Evolutionary conservation across 2,888 invertebrate species (phyloP), one percentile per base, ranked within the genome.

Genomic region (Cactoblastis cactorum): DNA sequence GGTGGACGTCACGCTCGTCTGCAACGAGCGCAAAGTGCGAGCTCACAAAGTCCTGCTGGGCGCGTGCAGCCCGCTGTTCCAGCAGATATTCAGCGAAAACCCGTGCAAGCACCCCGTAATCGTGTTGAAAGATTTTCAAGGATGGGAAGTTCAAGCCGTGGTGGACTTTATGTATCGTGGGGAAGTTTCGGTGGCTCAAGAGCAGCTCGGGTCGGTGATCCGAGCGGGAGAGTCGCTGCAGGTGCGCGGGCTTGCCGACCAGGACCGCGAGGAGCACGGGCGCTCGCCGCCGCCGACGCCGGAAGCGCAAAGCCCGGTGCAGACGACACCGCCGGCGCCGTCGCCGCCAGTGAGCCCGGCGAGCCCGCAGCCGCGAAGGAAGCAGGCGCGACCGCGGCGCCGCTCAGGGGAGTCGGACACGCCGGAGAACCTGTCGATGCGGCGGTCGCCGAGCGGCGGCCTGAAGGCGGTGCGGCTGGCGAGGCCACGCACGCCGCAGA

Each of bases 121-220:
- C 74, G 96, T 97, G 63, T 87, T 97, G 56, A 97, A 97, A 80
- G 97, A 97, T 89, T 95, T 96, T 78, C 93, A 93, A 69, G 95
- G 95, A 61, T 95, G 96, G 93, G 96, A 97, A 70, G 94, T 97
- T 56, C 95, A 96, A 69, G 95, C 96, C 32, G 95, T 97, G 55
- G 95, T 97, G 56, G 96, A 96, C 84, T 97, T 97, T 74, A 97
- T 97, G 96, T 97, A 97, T 86, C 94, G 95, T 62, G 97, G 97
- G 34, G 96, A 97, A 87, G 96, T 97, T 64, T 95, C 95, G 61
- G 96, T 97, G 48, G 94, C 94, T 5, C 95, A 96, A 69, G 96
- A 96, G 72, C 95, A 96, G 57, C 90, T 97, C 19, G 93, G 95
- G 51, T 94, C 94, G 9, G 91, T 97, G 62, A 95, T 97, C 69